phyloP scores from a whole-genome alignment of 2,888 invertebrate genomes.

The Athetis lepigone region DNA sequence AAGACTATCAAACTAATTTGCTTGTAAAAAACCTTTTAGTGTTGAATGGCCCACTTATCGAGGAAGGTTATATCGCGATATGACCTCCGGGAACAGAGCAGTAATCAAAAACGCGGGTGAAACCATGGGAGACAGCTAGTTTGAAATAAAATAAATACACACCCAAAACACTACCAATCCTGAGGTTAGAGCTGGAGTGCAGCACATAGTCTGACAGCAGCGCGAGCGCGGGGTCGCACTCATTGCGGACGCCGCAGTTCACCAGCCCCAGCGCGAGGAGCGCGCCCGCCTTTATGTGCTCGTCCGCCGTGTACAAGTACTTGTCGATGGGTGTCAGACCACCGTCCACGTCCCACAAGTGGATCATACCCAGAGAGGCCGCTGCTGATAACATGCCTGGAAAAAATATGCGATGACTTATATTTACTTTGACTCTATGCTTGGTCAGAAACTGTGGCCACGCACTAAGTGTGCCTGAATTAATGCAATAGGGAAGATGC shows the following conservation, averaged over 20 bases:
- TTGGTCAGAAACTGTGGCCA: too few relatives aligned
- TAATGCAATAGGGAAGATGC: too few relatives aligned
- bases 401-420: conserved; percentile 7
- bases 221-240: conserved; percentile 99
- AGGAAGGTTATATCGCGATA: too few relatives aligned
- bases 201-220: conserved; percentile 98
- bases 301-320: conserved; percentile 98
- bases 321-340: conserved; percentile 99
- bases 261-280: conserved; percentile 99
- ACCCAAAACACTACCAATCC: conserved; percentile 95
- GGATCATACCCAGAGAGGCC: conserved; percentile 98
- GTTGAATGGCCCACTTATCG: too few relatives aligned
- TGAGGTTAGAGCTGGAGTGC: conserved; percentile 95
- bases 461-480: too few relatives aligned
- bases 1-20: too few relatives aligned
- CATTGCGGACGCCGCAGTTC: conserved; percentile 98
- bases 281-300: conserved; percentile 99
- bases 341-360: conserved; percentile 99
- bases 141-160: too few relatives aligned
- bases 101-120: too few relatives aligned
- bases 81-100: too few relatives aligned
- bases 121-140: too few relatives aligned
- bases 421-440: neutral
- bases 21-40: too few relatives aligned
- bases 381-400: conserved; percentile 98